phyloP scores from a whole-genome alignment of 2,888 invertebrate genomes.

The Unio pictorum region DNA sequence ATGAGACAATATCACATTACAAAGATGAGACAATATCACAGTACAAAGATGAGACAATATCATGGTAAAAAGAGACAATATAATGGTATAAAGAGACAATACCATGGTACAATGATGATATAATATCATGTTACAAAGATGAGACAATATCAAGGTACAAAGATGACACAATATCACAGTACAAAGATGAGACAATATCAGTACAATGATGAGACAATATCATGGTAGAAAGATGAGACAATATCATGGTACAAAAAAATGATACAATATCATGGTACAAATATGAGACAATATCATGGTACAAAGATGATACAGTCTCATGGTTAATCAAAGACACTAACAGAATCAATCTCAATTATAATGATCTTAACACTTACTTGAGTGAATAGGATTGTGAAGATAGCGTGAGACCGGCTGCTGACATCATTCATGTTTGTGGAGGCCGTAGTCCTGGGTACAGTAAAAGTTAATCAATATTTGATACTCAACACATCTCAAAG shows the following conservation, averaged over 20 bases:
- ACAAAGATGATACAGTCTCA: not conserved
- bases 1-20: too few relatives aligned
- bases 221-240: not conserved
- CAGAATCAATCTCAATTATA: not conserved
- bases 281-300: not conserved
- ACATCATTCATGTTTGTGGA: constrained; percentile 81
- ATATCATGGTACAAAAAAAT: not conserved
- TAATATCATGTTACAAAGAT: too few relatives aligned
- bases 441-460: constrained; percentile 77
- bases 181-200: too few relatives aligned
- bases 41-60: too few relatives aligned
- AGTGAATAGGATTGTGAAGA: constrained; percentile 74
- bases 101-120: too few relatives aligned
- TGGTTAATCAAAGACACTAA: not conserved
- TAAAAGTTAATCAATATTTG: not conserved
- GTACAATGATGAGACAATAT: too few relatives aligned
- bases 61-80: too few relatives aligned
- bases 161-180: too few relatives aligned
- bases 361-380: constrained; percentile 57
- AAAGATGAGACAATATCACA: too few relatives aligned
- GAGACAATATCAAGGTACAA: too few relatives aligned
- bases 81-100: too few relatives aligned
- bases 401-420: constrained; percentile 78
- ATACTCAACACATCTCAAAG: not conserved
- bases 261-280: not conserved